phyloP scores from a whole-genome alignment of 2,888 invertebrate genomes.

The Drosophila fulvimacula region DNA sequence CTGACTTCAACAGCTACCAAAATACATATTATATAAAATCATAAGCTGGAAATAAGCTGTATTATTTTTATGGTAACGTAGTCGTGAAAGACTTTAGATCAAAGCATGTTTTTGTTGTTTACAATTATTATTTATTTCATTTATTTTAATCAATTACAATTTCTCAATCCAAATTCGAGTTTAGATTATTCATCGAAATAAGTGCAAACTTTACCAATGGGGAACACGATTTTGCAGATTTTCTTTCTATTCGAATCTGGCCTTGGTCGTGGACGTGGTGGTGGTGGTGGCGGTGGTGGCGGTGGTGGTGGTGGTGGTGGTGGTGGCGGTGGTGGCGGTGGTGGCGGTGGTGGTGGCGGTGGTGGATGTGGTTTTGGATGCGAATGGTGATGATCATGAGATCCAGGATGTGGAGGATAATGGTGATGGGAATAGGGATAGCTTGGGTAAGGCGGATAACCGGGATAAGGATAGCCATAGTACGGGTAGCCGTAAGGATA shows the following conservation, averaged over 20 bases:
- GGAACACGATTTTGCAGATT: constrained; percentile 1
- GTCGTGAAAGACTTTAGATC: neutral
- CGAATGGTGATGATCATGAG: neutral
- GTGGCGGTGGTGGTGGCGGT: neutral
- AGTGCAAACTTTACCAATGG: constrained; percentile 18
- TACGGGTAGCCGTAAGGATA: neutral
- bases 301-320: neutral
- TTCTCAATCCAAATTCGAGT: neutral
- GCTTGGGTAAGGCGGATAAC: neutral
- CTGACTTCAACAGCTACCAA: neutral
- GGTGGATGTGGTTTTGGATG: neutral
- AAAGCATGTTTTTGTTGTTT: neutral
- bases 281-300: neutral
- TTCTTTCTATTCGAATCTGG: neutral
- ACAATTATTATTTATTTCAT: neutral
- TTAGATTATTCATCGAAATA: neutral
- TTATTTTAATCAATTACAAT: neutral
- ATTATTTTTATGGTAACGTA: neutral
- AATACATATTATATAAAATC: neutral
- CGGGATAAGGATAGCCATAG: neutral
- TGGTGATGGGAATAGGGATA: neutral
- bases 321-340: neutral
- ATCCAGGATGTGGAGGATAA: neutral
- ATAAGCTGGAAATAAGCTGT: neutral
- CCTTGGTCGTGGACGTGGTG: neutral